Evolutionary conservation across 1,140 invertebrate species (phyloP).

Genomic region (Elymnias hypermnestra): DNA sequence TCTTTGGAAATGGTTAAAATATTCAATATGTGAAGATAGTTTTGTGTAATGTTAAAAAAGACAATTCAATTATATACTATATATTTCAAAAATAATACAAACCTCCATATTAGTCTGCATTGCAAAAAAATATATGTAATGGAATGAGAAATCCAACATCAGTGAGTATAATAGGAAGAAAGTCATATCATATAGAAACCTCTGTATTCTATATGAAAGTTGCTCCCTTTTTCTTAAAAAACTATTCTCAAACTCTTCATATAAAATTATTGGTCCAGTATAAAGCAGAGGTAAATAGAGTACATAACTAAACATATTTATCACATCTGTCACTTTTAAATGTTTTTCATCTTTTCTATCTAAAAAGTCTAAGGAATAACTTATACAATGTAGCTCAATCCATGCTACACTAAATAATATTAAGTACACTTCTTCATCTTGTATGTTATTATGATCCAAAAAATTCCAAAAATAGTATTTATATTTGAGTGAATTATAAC

Average conservation of each 20-base stretch:
- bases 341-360: slow-evolving; percentile 27
- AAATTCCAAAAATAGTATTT: slow-evolving; percentile 58
- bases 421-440: slow-evolving; percentile 69
- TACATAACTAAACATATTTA: slow-evolving; percentile 79
- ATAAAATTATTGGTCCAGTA: slow-evolving; percentile 87
- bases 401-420: slow-evolving; percentile 60
- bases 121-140: slow-evolving; percentile 88
- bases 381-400: slow-evolving; percentile 69
- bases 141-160: slow-evolving; percentile 83
- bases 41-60: too few species aligned
- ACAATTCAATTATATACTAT: too few species aligned
- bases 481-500: slow-evolving; percentile 63
- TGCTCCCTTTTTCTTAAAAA: slow-evolving; percentile 51
- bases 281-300: slow-evolving; percentile 89
- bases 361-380: slow-evolving; percentile 58
- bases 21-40: too few species aligned
- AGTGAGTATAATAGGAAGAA: slow-evolving; percentile 84
- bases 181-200: slow-evolving; percentile 75
- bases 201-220: slow-evolving; percentile 54
- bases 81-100: slow-evolving; percentile 22
- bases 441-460: slow-evolving; percentile 43
- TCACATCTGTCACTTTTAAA: slow-evolving; percentile 29
- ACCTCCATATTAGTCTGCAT: slow-evolving; percentile 80
- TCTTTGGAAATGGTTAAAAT: too few species aligned
- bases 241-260: slow-evolving; percentile 79